These are phyloP conservation scores for Porites evermanni DNA, from an alignment of 92 coral and sea anemone genomes.

Conservation along the genomic window DNA sequence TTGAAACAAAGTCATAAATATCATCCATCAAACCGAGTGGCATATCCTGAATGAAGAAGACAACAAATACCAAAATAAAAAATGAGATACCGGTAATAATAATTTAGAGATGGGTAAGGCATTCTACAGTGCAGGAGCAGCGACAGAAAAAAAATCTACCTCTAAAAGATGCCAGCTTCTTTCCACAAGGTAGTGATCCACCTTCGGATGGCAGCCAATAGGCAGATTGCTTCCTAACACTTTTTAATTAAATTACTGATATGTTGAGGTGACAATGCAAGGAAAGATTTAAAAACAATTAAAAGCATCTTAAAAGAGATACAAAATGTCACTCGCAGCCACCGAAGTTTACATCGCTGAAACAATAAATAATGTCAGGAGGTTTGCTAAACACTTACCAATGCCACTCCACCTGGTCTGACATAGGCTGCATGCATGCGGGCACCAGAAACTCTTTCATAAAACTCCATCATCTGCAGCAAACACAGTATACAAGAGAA, in stretches of 20 bases:
- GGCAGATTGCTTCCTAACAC: too few species aligned
- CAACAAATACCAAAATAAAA: background rate
- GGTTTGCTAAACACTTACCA: conserved; percentile 53
- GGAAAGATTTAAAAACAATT: too few species aligned
- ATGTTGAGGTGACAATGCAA: too few species aligned
- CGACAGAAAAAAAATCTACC: too few species aligned
- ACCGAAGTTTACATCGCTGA: background rate
- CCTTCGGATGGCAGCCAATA: too few species aligned
- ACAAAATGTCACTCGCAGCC: too few species aligned
- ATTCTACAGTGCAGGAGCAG: too few species aligned
- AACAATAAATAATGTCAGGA: background rate
- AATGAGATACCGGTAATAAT: background rate
- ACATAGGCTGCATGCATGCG: conserved; percentile 99
- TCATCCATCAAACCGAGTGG: conserved; percentile 98
- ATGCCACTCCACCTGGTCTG: conserved; percentile 95
- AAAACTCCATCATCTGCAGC: conserved; percentile 95
- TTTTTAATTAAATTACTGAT: too few species aligned
- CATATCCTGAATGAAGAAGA: conserved; percentile 72
- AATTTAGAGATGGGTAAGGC: background rate
- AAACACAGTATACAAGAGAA: background rate
- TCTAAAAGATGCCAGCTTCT: too few species aligned
- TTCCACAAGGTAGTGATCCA: too few species aligned
- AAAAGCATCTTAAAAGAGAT: too few species aligned
- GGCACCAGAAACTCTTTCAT: conserved; percentile 99
- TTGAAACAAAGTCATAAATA: conserved; percentile 83